phyloP scores from a whole-genome alignment of 37 sponge, comb jelly and placozoan species.

The Aplysina aerophoba region DNA sequence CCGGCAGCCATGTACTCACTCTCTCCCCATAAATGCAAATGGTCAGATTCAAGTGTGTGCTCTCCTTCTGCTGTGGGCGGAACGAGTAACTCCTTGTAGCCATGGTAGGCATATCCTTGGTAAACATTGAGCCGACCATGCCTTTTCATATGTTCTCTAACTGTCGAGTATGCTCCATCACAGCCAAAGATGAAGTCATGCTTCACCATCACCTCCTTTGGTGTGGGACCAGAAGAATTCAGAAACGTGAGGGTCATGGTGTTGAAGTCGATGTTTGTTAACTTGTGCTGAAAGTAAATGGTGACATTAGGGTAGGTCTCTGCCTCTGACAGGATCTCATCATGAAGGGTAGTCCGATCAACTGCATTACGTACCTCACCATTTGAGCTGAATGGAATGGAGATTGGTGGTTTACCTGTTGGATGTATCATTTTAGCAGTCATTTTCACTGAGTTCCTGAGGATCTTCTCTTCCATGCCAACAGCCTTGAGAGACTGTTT shows the following conservation, averaged over 20 bases:
- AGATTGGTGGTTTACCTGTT: too few relatives aligned
- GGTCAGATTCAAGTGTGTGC: slow-evolving; percentile 64
- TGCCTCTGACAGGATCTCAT: slow-evolving; percentile 57
- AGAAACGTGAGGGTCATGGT: slow-evolving; percentile 41
- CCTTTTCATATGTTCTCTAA: slow-evolving; percentile 72
- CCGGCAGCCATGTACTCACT: slow-evolving; percentile 87
- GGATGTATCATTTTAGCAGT: too few relatives aligned
- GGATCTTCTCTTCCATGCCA: too few relatives aligned
- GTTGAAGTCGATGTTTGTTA: slow-evolving; percentile 51
- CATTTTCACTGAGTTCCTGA: too few relatives aligned
- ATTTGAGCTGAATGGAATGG: background rate
- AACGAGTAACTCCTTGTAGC: slow-evolving; percentile 85
- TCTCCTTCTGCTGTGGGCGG: slow-evolving; percentile 52
- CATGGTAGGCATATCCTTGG: slow-evolving; percentile 82
- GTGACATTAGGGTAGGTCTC: slow-evolving; percentile 47
- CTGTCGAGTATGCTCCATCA: slow-evolving; percentile 84
- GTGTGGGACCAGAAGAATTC: background rate
- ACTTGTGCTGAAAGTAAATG: slow-evolving; percentile 69
- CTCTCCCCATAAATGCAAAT: slow-evolving; percentile 88
- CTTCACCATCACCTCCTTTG: background rate
- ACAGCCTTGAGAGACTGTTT: too few relatives aligned
- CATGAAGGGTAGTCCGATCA: slow-evolving; percentile 67
- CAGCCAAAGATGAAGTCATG: slow-evolving; percentile 79
- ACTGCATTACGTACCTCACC: slow-evolving; percentile 75
- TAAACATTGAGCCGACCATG: slow-evolving; percentile 49